phyloP scores from a whole-genome alignment of 92 coral and sea anemone species.

The Zoanthus sociatus region DNA sequence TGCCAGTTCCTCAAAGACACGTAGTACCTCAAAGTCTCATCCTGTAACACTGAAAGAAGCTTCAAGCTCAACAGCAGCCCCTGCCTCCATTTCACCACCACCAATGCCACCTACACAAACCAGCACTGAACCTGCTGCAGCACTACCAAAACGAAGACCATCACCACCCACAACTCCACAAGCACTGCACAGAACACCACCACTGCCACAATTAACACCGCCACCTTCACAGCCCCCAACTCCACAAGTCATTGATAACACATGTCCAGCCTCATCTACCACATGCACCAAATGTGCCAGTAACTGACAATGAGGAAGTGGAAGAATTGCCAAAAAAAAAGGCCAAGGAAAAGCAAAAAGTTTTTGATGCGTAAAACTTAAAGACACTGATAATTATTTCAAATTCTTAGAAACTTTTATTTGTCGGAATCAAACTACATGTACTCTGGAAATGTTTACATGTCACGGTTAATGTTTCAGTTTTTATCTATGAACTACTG shows the following conservation, averaged over 20 bases:
- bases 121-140: neutral
- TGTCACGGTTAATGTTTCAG: neutral
- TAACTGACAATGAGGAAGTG: neutral
- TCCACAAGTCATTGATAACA: neutral
- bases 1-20: too few relatives aligned
- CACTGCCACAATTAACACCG: neutral
- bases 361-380: neutral
- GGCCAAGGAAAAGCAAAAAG: neutral
- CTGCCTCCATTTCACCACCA: neutral
- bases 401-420: too few relatives aligned
- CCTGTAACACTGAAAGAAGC: too few relatives aligned
- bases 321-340: neutral
- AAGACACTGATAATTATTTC: neutral
- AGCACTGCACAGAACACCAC: conserved; percentile 12
- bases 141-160: conserved; percentile 8
- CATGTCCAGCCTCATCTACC: conserved; percentile 9
- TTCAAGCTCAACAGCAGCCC: neutral
- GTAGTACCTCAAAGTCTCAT: too few relatives aligned
- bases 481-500: neutral
- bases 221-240: conserved; percentile 24
- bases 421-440: too few relatives aligned
- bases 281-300: neutral
- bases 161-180: neutral
- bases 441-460: too few relatives aligned
- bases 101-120: neutral